Percentiles rank a stretch among this genome's conserved stretches.
These are phyloP conservation scores for Cephus spinipes DNA, from an alignment of 2,888 invertebrate genomes.

Conservation along the genomic window DNA sequence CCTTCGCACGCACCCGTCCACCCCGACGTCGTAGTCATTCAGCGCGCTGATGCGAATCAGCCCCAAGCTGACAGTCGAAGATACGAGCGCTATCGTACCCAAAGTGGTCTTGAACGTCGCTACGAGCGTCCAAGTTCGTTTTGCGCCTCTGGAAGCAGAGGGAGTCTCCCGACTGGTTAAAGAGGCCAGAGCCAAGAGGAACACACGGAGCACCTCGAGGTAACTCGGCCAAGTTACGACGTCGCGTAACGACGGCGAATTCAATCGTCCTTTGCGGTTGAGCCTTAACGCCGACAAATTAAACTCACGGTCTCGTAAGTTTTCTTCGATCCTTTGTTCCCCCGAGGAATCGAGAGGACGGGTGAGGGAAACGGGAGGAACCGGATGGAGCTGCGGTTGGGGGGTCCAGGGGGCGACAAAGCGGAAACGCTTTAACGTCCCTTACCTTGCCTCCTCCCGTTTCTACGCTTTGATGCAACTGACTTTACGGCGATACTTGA, in stretches of 20 bases:
- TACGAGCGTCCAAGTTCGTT: neutral
- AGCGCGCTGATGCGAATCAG: conserved; percentile 1
- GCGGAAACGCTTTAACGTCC: no score
- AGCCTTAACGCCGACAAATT: conserved; percentile 16
- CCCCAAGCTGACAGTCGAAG: conserved; percentile 1
- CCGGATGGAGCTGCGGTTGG: no score
- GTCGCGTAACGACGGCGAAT: conserved; percentile 4
- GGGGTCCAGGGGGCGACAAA: no score
- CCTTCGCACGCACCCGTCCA: neutral
- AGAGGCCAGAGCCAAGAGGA: neutral
- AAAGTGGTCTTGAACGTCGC: neutral
- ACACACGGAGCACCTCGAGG: neutral
- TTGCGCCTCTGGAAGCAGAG: neutral
- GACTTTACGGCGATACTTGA: neutral
- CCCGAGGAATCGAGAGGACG: no score
- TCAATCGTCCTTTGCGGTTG: neutral
- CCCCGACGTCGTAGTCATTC: neutral
- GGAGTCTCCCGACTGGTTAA: neutral
- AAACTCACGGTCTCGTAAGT: conserved; percentile 9
- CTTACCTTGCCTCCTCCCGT: no score
- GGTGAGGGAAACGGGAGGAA: no score
- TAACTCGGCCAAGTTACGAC: neutral
- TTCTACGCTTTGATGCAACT: neutral
- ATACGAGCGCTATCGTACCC: neutral
- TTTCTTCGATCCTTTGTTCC: no score